Base-by-base conservation (phyloP, 2,888 invertebrate species). In the Ypsolopha scabrella region DNA sequence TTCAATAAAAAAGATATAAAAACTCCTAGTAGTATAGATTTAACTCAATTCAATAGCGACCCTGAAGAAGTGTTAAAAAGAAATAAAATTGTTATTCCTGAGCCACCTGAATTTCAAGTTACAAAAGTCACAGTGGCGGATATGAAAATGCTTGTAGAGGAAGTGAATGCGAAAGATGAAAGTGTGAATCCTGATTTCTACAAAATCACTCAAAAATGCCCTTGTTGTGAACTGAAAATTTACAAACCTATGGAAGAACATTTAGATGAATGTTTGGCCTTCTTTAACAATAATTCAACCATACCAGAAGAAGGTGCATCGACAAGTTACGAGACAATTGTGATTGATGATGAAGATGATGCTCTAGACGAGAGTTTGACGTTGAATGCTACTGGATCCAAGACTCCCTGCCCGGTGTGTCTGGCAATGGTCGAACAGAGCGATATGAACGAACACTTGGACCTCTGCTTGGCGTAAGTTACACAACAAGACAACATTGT, bases 341-440 rank as follows among this genome's bases (percentile, higher is more conserved):
- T 75, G 0, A 63, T 78, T 39, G 77, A 75, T 60, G 70, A 71
- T 33, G 68, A 57, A 13, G 52, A 73, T 54, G 75, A 79, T 58
- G 65, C 69, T 44, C 72, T 76, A 51, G 77, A 82, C 62, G 75
- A 86, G 51, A 62, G 71, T 0, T 60, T 68, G 54, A 72, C 69
- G 1, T 65, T 82, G 44, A 88, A 88, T 59, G 74, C 70, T 0
- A 81, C 80, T 0, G 85, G 80, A 6, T 80, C 80, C 0, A 87
- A 81, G 60, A 73, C 70, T 1, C 88, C 88, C 0, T 92, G 91
- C 60, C 92, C 91, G 0, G 87, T 89, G 62, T 92, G 92, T 60
- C 78, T 89, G 61, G 57, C 76, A 55, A 75, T 89, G 69, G 61
- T 90, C 41, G 74, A 82, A 57, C 76, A 83, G 59, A 60, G 56